A percentile compares a stretch with the other conserved stretches of the same genome.
Conservation (phyloP, 2,113 vertebrate genomes). For the Poecile atricapillus region DNA sequence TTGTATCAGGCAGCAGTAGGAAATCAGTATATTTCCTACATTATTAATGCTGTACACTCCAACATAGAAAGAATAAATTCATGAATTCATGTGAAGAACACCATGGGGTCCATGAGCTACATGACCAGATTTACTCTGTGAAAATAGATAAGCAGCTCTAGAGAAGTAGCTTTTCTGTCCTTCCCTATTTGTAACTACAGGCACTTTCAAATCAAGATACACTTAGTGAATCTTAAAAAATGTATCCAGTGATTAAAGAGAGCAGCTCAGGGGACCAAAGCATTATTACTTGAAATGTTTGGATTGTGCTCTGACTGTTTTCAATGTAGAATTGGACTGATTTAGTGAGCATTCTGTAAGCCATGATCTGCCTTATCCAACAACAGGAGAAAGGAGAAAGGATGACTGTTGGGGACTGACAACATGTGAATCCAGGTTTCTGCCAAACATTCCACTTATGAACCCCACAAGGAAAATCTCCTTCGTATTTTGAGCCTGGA, state of each 20-base stretch:
- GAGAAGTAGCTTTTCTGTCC: background rate
- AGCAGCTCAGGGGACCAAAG: background rate
- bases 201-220: background rate
- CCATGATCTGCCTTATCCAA: background rate
- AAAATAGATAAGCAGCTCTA: background rate
- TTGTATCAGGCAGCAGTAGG: background rate
- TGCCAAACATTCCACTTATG: background rate
- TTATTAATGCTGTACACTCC: background rate
- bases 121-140: background rate
- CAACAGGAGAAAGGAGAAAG: background rate
- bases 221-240: background rate
- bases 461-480: background rate
- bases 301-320: background rate
- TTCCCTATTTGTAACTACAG: background rate
- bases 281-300: background rate
- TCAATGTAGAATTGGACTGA: background rate
- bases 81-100: background rate
- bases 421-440: background rate
- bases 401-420: background rate
- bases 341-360: background rate
- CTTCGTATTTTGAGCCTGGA: background rate
- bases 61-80: background rate
- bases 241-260: background rate
- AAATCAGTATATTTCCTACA: background rate
- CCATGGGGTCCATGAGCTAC: background rate